Percentiles rank a stretch among this genome's conserved stretches.
Evolutionary conservation across 2,797 vertebrate species (phyloP).

Genomic region (Neopelma chrysocephalum): DNA sequence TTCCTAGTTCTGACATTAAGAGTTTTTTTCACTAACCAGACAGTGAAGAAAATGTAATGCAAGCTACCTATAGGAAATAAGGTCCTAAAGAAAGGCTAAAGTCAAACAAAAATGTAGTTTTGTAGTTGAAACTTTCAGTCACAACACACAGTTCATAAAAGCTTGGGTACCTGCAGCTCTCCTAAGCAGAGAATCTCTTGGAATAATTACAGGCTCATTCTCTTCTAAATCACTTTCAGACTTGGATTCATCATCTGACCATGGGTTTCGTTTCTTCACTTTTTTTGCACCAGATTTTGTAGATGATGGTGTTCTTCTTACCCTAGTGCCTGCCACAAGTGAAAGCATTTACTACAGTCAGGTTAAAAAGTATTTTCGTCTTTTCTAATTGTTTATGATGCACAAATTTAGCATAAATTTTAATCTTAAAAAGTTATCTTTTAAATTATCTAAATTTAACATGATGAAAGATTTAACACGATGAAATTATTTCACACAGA

Average conservation of each 20-base stretch:
- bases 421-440: background rate
- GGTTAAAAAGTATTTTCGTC: background rate
- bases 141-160: background rate
- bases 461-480: background rate
- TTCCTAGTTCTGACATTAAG: background rate
- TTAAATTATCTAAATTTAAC: background rate
- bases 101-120: background rate
- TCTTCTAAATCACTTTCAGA: conserved; percentile 93
- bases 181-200: conserved; percentile 90
- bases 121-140: background rate
- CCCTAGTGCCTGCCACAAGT: conserved; percentile 77
- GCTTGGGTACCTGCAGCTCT: conserved; percentile 87
- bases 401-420: background rate
- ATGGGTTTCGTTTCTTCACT: conserved; percentile 95
- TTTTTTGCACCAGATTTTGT: conserved; percentile 85
- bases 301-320: conserved; percentile 83
- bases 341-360: background rate
- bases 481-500: background rate
- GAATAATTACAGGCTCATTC: conserved; percentile 86
- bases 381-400: background rate
- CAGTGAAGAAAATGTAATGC: background rate
- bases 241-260: conserved; percentile 94
- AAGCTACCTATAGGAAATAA: background rate
- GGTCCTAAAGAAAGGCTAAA: background rate
- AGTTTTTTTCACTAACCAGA: background rate